Base-by-base conservation (phyloP, 2,797 vertebrate species). In the Chelon labrosus region DNA sequence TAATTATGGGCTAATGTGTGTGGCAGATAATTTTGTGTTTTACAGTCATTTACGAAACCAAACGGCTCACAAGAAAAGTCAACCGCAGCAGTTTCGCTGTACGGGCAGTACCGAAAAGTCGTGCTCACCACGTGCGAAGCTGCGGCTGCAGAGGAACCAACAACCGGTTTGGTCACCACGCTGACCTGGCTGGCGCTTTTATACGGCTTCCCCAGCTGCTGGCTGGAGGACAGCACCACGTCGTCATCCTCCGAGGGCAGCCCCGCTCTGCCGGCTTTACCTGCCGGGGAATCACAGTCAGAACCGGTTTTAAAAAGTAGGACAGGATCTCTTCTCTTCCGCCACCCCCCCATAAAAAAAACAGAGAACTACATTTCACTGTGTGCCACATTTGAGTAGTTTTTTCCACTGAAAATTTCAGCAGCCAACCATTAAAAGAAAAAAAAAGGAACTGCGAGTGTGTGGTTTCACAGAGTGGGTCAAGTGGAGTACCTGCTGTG, bases 181-280 rank as follows among this genome's bases (percentile, higher is more conserved):
- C 95, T 95, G 1, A 95, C 94, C 85, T 96, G 96, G 8, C 94
- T 93, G 59, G 92, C 92, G 14, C 90, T 93, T 92, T 97, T 97
- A 2, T 91, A 94, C 66, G 96, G 93, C 69, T 94, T 94, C 73
- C 92, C 94, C 74, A 92, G 93, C 70, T 93, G 94, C 86, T 96
- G 96, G 65, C 91, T 94, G 80, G 96, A 95, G 89, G 96, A 90
- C 92, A 95, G 90, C 75, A 95, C 89, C 80, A 87, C 88, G 19
- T 94, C 89, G 47, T 92, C 93, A 14, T 83, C 93, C 79, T 88
- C 79, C 49, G 88, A 72, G 70, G 86, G 79, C 68, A 74, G 69
- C 31, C 77, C 73, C 1, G 74, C 83, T 75, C 91, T 87, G 66
- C 75, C 74, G 25, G 69, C 58, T 92, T 93, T 91, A 84, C 91